Percentiles rank a stretch among this genome's conserved stretches.
Conservation (phyloP, 2,113 vertebrate genomes). For the Apus apus region DNA sequence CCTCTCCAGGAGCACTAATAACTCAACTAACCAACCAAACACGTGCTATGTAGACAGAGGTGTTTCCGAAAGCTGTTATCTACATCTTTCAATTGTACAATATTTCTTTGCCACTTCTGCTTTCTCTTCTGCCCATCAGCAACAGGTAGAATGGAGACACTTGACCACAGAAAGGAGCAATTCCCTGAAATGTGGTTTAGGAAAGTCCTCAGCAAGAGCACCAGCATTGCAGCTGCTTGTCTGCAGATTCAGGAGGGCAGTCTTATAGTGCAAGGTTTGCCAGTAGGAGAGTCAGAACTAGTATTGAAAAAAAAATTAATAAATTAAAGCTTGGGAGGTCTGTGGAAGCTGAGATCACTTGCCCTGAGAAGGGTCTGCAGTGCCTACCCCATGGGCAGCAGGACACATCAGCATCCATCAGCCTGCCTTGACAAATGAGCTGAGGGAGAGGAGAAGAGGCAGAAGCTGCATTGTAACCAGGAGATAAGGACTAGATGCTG, state of each 20-base stretch:
- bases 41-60: neutral
- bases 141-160: neutral
- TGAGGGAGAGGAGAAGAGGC: neutral
- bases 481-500: neutral
- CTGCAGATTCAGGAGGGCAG: neutral
- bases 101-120: neutral
- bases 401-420: neutral
- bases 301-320: neutral
- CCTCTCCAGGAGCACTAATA: slow-evolving; percentile 16
- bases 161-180: neutral
- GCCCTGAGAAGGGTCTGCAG: neutral
- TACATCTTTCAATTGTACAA: neutral
- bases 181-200: neutral
- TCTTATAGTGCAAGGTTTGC: neutral
- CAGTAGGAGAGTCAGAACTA: neutral
- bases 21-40: neutral
- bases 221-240: neutral
- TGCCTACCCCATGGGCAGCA: neutral
- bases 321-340: neutral
- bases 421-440: neutral
- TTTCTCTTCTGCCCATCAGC: neutral
- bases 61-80: neutral
- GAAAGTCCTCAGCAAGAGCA: neutral
- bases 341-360: neutral
- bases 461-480: neutral